These are phyloP conservation scores for Saguinus midas DNA, from an alignment of 2,113 vertebrate species.

Conservation along the genomic window DNA sequence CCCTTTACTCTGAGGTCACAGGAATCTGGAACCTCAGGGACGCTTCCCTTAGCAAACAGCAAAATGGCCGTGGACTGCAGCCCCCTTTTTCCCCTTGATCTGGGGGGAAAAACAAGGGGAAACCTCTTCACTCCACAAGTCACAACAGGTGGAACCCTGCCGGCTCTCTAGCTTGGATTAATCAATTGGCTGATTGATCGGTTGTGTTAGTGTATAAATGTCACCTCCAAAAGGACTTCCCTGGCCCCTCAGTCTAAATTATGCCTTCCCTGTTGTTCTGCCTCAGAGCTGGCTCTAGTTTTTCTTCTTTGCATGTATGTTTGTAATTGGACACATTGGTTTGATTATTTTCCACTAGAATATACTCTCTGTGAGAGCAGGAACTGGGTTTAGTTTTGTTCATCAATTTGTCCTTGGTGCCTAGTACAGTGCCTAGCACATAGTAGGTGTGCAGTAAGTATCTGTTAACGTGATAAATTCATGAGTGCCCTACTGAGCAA, in stretches of 20 bases:
- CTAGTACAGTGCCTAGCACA: neutral
- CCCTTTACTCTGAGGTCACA: neutral
- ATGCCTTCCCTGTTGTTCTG: neutral
- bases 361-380: neutral
- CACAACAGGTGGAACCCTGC: neutral
- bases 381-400: neutral
- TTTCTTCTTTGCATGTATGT: neutral
- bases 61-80: constrained; percentile 54
- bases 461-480: neutral
- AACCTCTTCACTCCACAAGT: neutral
- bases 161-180: neutral
- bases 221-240: neutral
- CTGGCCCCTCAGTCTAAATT: neutral
- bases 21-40: neutral
- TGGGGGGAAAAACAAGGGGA: neutral
- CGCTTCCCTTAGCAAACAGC: neutral
- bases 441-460: neutral
- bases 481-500: neutral
- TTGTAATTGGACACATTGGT: neutral
- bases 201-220: neutral
- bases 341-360: neutral
- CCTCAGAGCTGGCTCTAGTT: neutral
- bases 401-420: neutral
- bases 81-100: neutral
- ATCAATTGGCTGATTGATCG: neutral